phyloP scores from a whole-genome alignment of 2,888 invertebrate genomes.

The Hyalella azteca region DNA sequence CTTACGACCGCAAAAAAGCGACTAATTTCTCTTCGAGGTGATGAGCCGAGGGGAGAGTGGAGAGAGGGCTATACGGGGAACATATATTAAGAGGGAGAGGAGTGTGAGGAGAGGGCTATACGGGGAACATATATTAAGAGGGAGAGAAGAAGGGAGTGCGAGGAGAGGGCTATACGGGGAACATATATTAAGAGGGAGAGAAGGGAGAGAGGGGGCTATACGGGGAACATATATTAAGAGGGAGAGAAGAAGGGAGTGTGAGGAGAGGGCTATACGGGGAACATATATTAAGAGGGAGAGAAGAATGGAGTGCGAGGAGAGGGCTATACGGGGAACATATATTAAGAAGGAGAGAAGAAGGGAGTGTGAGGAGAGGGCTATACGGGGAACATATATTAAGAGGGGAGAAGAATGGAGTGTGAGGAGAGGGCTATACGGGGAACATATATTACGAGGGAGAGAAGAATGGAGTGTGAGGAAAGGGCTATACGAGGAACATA shows the following conservation, averaged over 20 bases:
- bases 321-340: background rate
- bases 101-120: too few relatives aligned
- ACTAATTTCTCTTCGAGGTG: background rate
- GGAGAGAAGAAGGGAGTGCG: too few relatives aligned
- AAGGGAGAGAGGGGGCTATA: too few relatives aligned
- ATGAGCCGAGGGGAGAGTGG: background rate
- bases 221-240: too few relatives aligned
- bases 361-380: background rate
- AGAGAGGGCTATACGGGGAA: background rate
- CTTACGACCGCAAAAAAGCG: background rate
- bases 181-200: too few relatives aligned
- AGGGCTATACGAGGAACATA: background rate
- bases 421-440: background rate
- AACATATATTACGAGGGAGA: background rate
- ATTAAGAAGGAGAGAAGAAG: background rate
- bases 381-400: background rate
- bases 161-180: too few relatives aligned
- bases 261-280: too few relatives aligned
- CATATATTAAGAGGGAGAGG: background rate
- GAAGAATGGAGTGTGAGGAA: background rate
- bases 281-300: too few relatives aligned
- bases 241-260: too few relatives aligned
- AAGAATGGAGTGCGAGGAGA: background rate
- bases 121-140: too few relatives aligned
- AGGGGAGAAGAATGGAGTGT: background rate